Conservation (phyloP, 2,113 vertebrate species). For the Colinus virginianus region DNA sequence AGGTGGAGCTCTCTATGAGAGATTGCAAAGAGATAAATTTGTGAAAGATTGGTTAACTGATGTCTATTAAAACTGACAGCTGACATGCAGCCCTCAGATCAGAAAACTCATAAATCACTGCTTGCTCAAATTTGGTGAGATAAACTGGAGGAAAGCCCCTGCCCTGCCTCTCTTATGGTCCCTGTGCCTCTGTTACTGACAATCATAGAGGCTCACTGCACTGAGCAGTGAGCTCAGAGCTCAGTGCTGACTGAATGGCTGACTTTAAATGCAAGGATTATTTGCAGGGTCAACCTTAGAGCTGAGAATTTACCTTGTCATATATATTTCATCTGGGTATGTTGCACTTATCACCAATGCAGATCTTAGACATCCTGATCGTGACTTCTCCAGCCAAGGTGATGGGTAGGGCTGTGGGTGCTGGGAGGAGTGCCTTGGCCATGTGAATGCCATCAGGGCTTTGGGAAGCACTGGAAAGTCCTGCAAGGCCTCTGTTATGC, state of each 20-base stretch:
- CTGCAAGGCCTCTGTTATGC: neutral
- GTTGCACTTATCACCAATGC: neutral
- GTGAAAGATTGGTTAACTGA: neutral
- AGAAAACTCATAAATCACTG: neutral
- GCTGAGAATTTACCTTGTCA: neutral
- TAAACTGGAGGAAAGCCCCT: neutral
- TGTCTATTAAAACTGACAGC: neutral
- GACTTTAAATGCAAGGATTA: neutral
- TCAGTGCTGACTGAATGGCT: accelerated
- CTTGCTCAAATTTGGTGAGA: neutral
- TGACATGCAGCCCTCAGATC: neutral
- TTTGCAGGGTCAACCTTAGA: neutral
- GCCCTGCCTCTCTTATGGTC: neutral
- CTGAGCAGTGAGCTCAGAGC: neutral
- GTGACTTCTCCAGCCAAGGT: neutral
- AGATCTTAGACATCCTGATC: neutral
- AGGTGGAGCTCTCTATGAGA: neutral
- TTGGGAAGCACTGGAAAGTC: neutral
- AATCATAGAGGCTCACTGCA: neutral
- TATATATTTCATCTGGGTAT: neutral
- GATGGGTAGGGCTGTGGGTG: neutral
- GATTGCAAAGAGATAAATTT: neutral
- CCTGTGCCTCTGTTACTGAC: neutral
- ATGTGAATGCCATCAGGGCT: neutral
- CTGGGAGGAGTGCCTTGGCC: neutral